Conservation (phyloP, 2,113 vertebrate genomes). For the Jacana jacana region DNA sequence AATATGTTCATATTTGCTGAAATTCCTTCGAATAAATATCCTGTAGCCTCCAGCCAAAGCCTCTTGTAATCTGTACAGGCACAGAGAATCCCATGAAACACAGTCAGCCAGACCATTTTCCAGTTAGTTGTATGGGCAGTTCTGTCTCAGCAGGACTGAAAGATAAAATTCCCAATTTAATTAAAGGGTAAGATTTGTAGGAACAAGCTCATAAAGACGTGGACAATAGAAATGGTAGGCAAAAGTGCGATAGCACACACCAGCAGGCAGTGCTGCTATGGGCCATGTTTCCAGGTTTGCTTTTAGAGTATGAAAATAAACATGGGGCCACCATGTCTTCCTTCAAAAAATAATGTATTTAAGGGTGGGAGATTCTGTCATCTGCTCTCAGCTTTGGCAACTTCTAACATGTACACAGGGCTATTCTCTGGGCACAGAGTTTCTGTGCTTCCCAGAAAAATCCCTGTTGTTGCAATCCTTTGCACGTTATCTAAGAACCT, state of each 20-base stretch:
- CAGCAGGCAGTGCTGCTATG: not conserved
- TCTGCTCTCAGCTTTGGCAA: not conserved
- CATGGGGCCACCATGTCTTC: rapidly evolving
- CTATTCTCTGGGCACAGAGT: not conserved
- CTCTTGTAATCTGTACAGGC: not conserved
- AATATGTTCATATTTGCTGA: not conserved
- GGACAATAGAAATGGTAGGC: not conserved
- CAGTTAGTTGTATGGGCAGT: not conserved
- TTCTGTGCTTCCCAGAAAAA: not conserved
- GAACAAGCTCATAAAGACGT: not conserved
- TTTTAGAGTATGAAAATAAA: not conserved
- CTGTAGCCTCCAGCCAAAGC: not conserved
- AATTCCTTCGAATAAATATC: not conserved
- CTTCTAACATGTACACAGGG: rapidly evolving
- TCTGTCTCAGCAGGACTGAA: not conserved
- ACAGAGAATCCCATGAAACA: not conserved
- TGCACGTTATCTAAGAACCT: not conserved
- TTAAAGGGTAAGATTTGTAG: not conserved
- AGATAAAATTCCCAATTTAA: not conserved
- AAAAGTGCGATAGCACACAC: not conserved
- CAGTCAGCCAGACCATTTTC: not conserved
- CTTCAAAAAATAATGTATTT: not conserved
- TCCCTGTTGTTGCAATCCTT: not conserved
- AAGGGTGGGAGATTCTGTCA: not conserved
- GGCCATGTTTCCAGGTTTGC: not conserved